Evolutionary conservation across 2,888 invertebrate species (phyloP), one percentile per base, ranked within the genome.

Genomic region (Exocentrus adspersus): DNA sequence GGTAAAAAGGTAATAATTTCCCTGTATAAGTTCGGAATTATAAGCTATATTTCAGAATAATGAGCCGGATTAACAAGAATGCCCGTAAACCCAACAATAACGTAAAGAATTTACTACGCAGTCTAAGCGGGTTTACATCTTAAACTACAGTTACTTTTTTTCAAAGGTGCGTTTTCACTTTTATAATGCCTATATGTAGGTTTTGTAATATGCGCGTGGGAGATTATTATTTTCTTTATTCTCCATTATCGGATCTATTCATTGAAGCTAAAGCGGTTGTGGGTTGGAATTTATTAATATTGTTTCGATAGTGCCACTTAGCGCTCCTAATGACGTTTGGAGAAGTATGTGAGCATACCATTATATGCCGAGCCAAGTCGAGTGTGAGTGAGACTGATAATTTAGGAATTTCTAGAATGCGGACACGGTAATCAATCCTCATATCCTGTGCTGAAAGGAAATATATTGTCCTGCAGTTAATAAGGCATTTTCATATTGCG

Each of bases 131-230:
- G 19, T 57, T 57, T 57, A 19, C 20, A 28, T 46, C 45, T 43
- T 12, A 12, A 19, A 17, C 32, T 57, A 46, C 30, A 46, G 45
- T 32, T 57, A 46, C 20, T 57, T 32, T 54, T 54, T 66, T 66
- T 64, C 58, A 51, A 66, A 60, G 60, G 60, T 62, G 56, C 60
- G 63, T 64, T 64, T 64, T 64, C 66, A 64, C 66, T 66, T 66
- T 66, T 66, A 64, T 60, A 63, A 69, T 60, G 53, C 45, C 50
- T 32, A 28, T 56, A 64, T 56, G 68, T 68, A 64, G 68, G 68
- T 66, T 64, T 56, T 48, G 63, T 68, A 63, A 63, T 65, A 61
- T 65, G 65, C 37, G 48, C 24, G 52, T 59, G 52, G 63, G 60
- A 59, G 68, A 62, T 62, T 68, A 56, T 60, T 56, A 63, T 58